Percentiles rank a stretch among this genome's conserved stretches.
Evolutionary conservation across 1,140 invertebrate species (phyloP).

Genomic region (Drosophila ohnishii): DNA sequence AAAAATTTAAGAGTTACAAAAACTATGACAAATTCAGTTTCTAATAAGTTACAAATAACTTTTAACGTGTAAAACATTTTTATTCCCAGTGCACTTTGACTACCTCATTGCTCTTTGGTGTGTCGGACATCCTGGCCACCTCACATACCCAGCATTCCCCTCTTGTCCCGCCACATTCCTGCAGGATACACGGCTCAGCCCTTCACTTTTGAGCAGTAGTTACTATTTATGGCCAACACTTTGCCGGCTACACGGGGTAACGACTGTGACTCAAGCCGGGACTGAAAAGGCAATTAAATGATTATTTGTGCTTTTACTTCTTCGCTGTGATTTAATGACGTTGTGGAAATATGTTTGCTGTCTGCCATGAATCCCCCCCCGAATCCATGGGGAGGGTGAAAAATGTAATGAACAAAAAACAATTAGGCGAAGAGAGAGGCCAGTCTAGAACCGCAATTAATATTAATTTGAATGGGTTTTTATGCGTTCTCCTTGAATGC

Average conservation of each 20-base stretch:
- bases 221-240: slow-evolving; percentile 67
- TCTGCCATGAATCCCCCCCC: slow-evolving; percentile 16
- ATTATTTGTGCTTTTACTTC: slow-evolving; percentile 67
- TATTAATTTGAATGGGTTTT: slow-evolving; percentile 72
- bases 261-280: slow-evolving; percentile 32
- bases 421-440: slow-evolving; percentile 59
- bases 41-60: background rate
- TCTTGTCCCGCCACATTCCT: slow-evolving; percentile 7
- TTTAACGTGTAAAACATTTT: background rate
- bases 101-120: slow-evolving; percentile 22
- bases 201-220: slow-evolving; percentile 58
- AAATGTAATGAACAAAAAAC: slow-evolving; percentile 67
- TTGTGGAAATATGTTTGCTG: slow-evolving; percentile 60
- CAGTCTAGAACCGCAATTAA: slow-evolving; percentile 66
- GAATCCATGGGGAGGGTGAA: background rate
- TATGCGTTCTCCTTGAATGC: slow-evolving; percentile 50
- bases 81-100: slow-evolving; percentile 2
- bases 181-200: slow-evolving; percentile 31
- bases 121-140: slow-evolving; percentile 13
- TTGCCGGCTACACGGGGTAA: slow-evolving; percentile 42
- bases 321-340: slow-evolving; percentile 55
- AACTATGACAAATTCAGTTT: background rate
- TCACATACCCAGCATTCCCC: slow-evolving; percentile 6
- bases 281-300: slow-evolving; percentile 65
- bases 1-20: background rate